Evolutionary conservation across 2,797 vertebrate species (phyloP).

Genomic region (Tapirus indicus): DNA sequence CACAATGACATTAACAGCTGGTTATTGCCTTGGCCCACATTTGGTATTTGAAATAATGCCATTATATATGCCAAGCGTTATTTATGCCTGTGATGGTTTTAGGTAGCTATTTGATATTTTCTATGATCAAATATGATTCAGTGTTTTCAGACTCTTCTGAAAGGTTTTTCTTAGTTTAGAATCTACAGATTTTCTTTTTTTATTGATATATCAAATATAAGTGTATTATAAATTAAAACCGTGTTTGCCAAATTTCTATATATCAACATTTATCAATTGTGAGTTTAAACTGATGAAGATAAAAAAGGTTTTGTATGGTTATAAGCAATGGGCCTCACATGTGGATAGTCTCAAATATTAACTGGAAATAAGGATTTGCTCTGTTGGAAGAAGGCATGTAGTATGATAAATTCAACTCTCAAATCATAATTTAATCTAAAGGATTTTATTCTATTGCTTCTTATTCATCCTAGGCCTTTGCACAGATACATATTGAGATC

Average conservation of each 20-base stretch:
- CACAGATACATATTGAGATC: not conserved
- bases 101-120: constrained; percentile 65
- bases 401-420: not conserved
- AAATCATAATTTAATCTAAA: not conserved
- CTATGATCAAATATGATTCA: not conserved
- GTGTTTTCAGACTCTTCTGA: constrained; percentile 22
- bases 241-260: not conserved
- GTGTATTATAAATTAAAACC: not conserved
- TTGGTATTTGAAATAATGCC: constrained; percentile 80
- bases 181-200: constrained; percentile 22
- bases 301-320: not conserved
- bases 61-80: constrained; percentile 72
- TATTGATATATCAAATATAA: not conserved
- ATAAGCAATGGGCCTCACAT: not conserved
- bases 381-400: not conserved
- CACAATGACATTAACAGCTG: constrained; percentile 82
- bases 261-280: not conserved
- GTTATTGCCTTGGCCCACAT: constrained; percentile 80
- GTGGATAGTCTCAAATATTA: constrained; percentile 35
- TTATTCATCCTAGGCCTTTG: not conserved
- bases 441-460: not conserved
- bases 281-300: constrained; percentile 4
- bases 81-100: constrained; percentile 65
- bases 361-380: constrained; percentile 14
- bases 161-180: constrained; percentile 23